Percentiles rank a stretch among this genome's conserved stretches.
These are phyloP conservation scores for Cyanoliseus patagonus DNA, from an alignment of 2,113 vertebrate genomes.

Conservation along the genomic window DNA sequence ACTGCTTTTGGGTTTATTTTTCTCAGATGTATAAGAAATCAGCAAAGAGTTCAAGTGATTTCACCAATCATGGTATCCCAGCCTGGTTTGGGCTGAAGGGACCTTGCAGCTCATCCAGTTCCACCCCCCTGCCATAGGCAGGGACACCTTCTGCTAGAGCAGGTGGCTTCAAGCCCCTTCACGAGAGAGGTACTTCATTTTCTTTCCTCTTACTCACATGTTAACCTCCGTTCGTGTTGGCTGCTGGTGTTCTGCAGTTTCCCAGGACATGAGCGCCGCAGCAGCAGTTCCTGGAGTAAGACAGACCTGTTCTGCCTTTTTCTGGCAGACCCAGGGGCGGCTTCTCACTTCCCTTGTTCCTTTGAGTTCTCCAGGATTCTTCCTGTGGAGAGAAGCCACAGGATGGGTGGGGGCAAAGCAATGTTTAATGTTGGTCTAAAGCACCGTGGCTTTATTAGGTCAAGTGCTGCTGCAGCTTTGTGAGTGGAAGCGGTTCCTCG, in stretches of 20 bases:
- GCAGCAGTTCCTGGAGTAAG: not conserved
- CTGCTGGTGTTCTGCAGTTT: not conserved
- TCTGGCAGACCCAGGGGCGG: not conserved
- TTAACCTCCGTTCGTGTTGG: not conserved
- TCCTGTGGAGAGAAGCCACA: not conserved
- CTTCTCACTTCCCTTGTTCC: not conserved
- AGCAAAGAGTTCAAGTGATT: not conserved
- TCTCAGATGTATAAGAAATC: not conserved
- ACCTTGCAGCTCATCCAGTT: not conserved
- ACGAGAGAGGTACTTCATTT: not conserved
- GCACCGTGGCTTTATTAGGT: rapidly evolving
- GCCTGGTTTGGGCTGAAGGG: not conserved
- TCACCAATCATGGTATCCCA: not conserved
- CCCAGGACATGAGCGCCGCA: rapidly evolving
- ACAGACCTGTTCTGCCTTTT: too few relatives aligned
- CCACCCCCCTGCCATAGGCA: not conserved
- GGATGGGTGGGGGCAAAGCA: not conserved
- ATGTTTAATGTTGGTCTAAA: not conserved
- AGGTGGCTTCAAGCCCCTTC: not conserved
- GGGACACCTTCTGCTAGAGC: not conserved
- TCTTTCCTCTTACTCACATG: rapidly evolving
- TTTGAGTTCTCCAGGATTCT: not conserved
- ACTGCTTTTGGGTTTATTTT: not conserved
- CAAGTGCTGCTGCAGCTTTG: not conserved
- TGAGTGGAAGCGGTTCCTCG: rapidly evolving